Evolutionary conservation across 2,113 vertebrate species (phyloP).

Genomic region (Microtus ochrogaster): DNA sequence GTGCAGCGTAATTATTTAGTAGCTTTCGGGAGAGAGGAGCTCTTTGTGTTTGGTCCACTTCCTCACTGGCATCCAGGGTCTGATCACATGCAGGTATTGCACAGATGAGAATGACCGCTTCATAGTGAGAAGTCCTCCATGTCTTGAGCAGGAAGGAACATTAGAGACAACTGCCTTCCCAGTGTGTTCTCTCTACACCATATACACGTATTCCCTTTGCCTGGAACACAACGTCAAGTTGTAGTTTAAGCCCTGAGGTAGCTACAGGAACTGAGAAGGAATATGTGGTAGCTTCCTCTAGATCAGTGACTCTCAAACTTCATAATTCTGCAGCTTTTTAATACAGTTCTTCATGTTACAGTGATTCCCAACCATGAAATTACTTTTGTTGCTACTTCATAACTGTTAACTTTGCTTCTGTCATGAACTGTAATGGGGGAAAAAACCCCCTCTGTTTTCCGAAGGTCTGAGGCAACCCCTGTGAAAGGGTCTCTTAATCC

Average conservation of each 20-base stretch:
- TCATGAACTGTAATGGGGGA: neutral
- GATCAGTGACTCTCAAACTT: neutral
- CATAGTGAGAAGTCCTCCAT: neutral
- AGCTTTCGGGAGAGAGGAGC: neutral
- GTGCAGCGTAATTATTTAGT: neutral
- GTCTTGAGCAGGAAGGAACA: neutral
- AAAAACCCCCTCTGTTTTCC: neutral
- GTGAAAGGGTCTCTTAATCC: neutral
- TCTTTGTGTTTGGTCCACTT: neutral
- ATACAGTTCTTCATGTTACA: neutral
- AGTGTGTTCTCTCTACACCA: neutral
- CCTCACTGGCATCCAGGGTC: neutral
- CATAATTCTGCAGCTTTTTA: neutral
- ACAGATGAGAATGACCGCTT: neutral
- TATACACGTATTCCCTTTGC: neutral
- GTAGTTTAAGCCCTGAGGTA: neutral
- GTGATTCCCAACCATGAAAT: neutral
- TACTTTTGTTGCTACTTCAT: neutral
- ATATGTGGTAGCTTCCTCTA: neutral
- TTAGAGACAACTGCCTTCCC: neutral
- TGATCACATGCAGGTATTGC: neutral
- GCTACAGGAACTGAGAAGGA: neutral
- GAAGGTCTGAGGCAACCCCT: neutral
- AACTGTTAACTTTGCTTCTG: neutral
- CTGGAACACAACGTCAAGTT: neutral